phyloP scores from a whole-genome alignment of 2,888 invertebrate genomes.

The Caradrina kadenii region DNA sequence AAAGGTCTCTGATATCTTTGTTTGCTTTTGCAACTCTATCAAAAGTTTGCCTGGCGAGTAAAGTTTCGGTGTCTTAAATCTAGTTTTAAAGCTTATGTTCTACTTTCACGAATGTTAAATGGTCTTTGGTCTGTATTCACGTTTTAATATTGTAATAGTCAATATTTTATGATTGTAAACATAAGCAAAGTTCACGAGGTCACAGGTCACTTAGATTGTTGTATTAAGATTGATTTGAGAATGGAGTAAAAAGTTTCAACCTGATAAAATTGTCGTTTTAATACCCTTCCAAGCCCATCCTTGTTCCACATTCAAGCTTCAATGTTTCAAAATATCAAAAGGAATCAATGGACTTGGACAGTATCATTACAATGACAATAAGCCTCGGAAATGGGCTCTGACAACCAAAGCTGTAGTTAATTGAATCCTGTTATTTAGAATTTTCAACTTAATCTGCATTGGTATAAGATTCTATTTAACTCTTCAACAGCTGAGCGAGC shows the following conservation, averaged over 20 bases:
- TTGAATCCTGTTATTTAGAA: constrained; percentile 58
- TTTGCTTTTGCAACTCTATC: constrained; percentile 19
- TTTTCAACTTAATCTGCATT: constrained; percentile 47
- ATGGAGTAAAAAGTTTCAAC: constrained; percentile 15
- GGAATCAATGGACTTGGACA: constrained; percentile 59
- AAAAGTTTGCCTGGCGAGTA: constrained; percentile 12
- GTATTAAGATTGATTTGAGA: constrained; percentile 23
- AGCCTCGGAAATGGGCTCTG: constrained; percentile 51
- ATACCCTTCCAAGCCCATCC: constrained; percentile 14
- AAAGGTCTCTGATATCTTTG: constrained; percentile 11
- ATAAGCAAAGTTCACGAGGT: constrained; percentile 15
- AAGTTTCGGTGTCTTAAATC: constrained; percentile 26
- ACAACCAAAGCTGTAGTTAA: constrained; percentile 61
- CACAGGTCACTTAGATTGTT: constrained; percentile 35
- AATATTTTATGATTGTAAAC: constrained; percentile 20
- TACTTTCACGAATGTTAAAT: constrained; percentile 23
- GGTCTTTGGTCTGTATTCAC: not conserved
- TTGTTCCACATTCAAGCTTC: constrained; percentile 27
- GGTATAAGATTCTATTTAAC: constrained; percentile 59
- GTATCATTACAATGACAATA: constrained; percentile 61
- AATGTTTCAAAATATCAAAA: constrained; percentile 54
- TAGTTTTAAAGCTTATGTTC: constrained; percentile 42
- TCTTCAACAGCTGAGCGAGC: constrained; percentile 26
- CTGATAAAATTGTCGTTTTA: not conserved
- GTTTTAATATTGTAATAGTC: constrained; percentile 17